Evolutionary conservation across 2,797 vertebrate genomes (phyloP).

Genomic region (Eospalax fontanierii): DNA sequence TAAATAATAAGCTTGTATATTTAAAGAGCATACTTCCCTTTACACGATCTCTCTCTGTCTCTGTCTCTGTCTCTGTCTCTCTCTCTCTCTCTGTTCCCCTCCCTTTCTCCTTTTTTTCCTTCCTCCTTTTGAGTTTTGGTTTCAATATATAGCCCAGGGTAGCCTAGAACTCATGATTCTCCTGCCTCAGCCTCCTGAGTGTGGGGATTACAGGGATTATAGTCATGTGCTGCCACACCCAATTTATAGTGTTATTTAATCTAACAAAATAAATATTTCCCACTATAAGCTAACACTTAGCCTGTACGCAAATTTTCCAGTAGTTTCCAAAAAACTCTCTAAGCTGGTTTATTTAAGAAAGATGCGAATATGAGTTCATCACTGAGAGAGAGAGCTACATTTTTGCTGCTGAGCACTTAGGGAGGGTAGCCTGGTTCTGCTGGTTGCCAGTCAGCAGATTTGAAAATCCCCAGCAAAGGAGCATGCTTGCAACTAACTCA

Average conservation of each 20-base stretch:
- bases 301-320: not conserved
- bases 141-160: too few species aligned
- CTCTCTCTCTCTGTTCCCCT: too few species aligned
- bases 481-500: not conserved
- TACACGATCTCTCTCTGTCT: too few species aligned
- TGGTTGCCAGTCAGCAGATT: not conserved
- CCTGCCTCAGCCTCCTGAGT: not conserved
- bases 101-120: too few species aligned
- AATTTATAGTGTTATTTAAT: not conserved
- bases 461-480: not conserved
- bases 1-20: not conserved
- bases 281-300: not conserved
- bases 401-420: not conserved
- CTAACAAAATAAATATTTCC: constrained; percentile 22
- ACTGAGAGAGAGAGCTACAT: too few species aligned
- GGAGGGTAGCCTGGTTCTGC: not conserved
- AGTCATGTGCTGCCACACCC: not conserved
- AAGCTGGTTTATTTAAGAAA: not conserved
- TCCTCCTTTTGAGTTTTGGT: too few species aligned
- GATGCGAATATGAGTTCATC: not conserved
- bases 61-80: too few species aligned
- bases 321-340: not conserved
- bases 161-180: too few species aligned
- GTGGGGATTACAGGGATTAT: too few species aligned
- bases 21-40: not conserved